Percentiles rank a stretch among this genome's conserved stretches.
Evolutionary conservation across 1,140 invertebrate genomes (phyloP).

Genomic region (Ips nitidus): DNA sequence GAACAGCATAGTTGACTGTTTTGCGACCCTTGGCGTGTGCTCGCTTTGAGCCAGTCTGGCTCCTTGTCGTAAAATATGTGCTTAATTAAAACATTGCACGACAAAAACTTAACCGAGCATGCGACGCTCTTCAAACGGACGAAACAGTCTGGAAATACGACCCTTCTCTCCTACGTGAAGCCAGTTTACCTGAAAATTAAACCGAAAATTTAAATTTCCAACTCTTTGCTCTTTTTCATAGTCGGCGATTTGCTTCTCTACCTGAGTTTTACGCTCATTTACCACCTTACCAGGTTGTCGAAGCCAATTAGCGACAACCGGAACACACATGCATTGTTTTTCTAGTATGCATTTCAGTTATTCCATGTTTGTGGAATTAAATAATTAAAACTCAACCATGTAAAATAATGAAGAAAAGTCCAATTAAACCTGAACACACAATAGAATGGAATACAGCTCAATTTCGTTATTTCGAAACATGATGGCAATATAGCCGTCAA

Average conservation of each 20-base stretch:
- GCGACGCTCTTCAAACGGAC: slow-evolving; percentile 47
- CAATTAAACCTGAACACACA: background rate
- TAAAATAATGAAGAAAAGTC: no score
- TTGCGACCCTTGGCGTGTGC: slow-evolving; percentile 42
- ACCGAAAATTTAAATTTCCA: slow-evolving; percentile 14
- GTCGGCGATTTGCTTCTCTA: background rate
- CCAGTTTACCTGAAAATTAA: slow-evolving; percentile 40
- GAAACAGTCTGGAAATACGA: slow-evolving; percentile 36
- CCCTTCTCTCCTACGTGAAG: slow-evolving; percentile 18
- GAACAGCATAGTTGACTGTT: slow-evolving; percentile 37
- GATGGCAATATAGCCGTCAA: slow-evolving; percentile 51
- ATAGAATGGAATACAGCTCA: slow-evolving; percentile 17
- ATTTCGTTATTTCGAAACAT: slow-evolving; percentile 49
- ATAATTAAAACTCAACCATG: no score
- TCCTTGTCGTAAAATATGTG: slow-evolving; percentile 50
- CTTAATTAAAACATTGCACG: slow-evolving; percentile 53
- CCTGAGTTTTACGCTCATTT: no score
- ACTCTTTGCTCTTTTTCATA: slow-evolving; percentile 1
- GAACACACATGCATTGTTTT: no score
- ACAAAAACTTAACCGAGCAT: slow-evolving; percentile 52
- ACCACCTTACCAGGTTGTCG: no score
- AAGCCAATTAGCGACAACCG: no score
- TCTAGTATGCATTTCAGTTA: no score
- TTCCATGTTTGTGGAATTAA: no score
- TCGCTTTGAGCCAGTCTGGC: slow-evolving; percentile 44